Evolutionary conservation across 2,888 invertebrate species (phyloP), one percentile per base, ranked within the genome.

Genomic region (Trichopria drosophilae): DNA sequence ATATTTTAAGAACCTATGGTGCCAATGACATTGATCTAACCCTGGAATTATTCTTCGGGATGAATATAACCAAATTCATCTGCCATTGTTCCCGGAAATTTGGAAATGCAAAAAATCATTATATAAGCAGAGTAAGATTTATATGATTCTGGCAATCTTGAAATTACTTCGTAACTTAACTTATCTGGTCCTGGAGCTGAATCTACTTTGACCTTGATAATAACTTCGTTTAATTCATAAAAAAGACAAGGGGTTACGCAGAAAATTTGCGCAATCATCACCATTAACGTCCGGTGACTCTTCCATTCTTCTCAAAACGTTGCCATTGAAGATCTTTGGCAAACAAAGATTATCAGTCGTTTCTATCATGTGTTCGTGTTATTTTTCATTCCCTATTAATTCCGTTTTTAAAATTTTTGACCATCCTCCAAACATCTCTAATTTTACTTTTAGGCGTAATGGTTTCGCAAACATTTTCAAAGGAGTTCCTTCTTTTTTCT

Each of bases 21-120:
- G 58, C 47, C 12, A 58, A 28, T 3, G 55, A 44, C 5, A 58
- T 55, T 9, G 58, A 55, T 20, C 53, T 32, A 0, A 58, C 29
- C 34, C 54, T 53, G 28, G 28, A 20, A 1, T n/a, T n/a, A n/a
- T n/a, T n/a, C n/a, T n/a, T n/a, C n/a, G n/a, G n/a, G n/a, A n/a
- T n/a, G n/a, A n/a, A n/a, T n/a, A n/a, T n/a, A n/a, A n/a, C n/a
- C n/a, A n/a, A n/a, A n/a, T n/a, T n/a, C n/a, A n/a, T n/a, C n/a
- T n/a, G n/a, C n/a, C n/a, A n/a, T n/a, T n/a, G n/a, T n/a, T n/a
- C n/a, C n/a, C n/a, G n/a, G n/a, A n/a, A n/a, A n/a, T n/a, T n/a
- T n/a, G n/a, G n/a, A n/a, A 1, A 47, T n/a, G n/a, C n/a, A n/a
- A n/a, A n/a, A n/a, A n/a, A n/a, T n/a, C n/a, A n/a, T n/a, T n/a